Evolutionary conservation across 2,113 vertebrate species (phyloP).

Genomic region (Carassius gibelio): DNA sequence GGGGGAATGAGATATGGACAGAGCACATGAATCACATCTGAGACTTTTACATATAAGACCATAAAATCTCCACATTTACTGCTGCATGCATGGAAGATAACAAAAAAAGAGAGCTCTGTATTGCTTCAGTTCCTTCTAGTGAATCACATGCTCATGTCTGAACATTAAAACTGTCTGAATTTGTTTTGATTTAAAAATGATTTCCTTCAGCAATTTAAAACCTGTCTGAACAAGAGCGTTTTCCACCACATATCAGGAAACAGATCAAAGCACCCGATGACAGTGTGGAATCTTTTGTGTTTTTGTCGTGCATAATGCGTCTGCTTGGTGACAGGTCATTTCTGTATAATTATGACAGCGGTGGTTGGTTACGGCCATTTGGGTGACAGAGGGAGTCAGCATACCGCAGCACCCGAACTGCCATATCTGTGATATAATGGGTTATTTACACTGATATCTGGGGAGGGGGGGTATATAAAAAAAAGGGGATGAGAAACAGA

Average conservation of each 20-base stretch:
- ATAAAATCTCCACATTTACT: slow-evolving; percentile 3
- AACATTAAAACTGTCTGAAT: slow-evolving; percentile 19
- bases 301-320: slow-evolving; percentile 34
- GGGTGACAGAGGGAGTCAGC: slow-evolving; percentile 21
- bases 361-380: slow-evolving; percentile 33
- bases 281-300: slow-evolving; percentile 34
- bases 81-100: background rate
- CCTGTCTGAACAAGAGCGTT: slow-evolving; percentile 32
- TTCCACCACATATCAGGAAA: slow-evolving; percentile 18
- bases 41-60: background rate
- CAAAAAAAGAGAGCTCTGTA: background rate
- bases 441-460: slow-evolving; percentile 43
- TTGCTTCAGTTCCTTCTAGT: background rate
- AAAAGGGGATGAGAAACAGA: slow-evolving; percentile 8
- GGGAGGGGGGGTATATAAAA: slow-evolving; percentile 1
- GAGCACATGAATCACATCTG: background rate
- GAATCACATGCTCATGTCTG: background rate
- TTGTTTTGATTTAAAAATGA: slow-evolving; percentile 22
- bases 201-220: slow-evolving; percentile 28
- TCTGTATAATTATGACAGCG: slow-evolving; percentile 44
- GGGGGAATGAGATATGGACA: slow-evolving; percentile 17
- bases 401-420: slow-evolving; percentile 8
- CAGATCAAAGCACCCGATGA: slow-evolving; percentile 30
- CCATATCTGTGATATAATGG: slow-evolving; percentile 32
- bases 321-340: slow-evolving; percentile 39